phyloP scores from a whole-genome alignment of 2,888 invertebrate genomes.

The Junonia oenone region DNA sequence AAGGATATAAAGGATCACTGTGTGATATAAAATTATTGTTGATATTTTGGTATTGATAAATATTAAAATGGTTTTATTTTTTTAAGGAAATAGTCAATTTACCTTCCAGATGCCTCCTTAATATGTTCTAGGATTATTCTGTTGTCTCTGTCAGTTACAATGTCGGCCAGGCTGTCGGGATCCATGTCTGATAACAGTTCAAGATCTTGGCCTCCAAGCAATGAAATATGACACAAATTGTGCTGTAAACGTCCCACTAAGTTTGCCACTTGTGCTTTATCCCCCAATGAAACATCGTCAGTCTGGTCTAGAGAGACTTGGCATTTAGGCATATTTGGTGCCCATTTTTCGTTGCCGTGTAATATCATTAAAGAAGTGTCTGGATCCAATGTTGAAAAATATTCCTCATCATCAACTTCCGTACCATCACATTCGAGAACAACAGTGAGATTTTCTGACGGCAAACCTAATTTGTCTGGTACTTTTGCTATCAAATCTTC shows the following conservation, averaged over 20 bases:
- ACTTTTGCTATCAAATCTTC: slow-evolving; percentile 88
- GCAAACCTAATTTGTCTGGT: slow-evolving; percentile 84
- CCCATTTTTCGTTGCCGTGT: slow-evolving; percentile 87
- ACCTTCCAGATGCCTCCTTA: slow-evolving; percentile 91
- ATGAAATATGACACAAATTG: slow-evolving; percentile 90
- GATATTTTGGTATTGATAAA: too few relatives aligned
- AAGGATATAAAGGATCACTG: too few relatives aligned
- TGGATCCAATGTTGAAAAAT: slow-evolving; percentile 93
- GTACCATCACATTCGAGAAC: slow-evolving; percentile 96
- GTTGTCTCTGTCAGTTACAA: slow-evolving; percentile 85
- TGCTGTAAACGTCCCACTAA: slow-evolving; percentile 88
- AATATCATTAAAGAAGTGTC: slow-evolving; percentile 92
- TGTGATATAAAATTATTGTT: too few relatives aligned
- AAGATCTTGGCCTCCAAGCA: slow-evolving; percentile 90
- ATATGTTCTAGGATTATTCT: slow-evolving; percentile 88
- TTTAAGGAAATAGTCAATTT: slow-evolving; percentile 15
- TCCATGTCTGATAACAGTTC: slow-evolving; percentile 94
- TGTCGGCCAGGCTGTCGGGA: slow-evolving; percentile 91
- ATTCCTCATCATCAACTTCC: slow-evolving; percentile 97
- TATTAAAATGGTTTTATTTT: neutral
- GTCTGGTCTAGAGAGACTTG: slow-evolving; percentile 81
- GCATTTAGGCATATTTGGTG: slow-evolving; percentile 81
- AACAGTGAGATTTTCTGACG: slow-evolving; percentile 84
- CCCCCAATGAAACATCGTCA: slow-evolving; percentile 73
- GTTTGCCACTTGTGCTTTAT: slow-evolving; percentile 83